Conservation (phyloP, 2,797 vertebrate species). For the Nyctibius grandis region DNA sequence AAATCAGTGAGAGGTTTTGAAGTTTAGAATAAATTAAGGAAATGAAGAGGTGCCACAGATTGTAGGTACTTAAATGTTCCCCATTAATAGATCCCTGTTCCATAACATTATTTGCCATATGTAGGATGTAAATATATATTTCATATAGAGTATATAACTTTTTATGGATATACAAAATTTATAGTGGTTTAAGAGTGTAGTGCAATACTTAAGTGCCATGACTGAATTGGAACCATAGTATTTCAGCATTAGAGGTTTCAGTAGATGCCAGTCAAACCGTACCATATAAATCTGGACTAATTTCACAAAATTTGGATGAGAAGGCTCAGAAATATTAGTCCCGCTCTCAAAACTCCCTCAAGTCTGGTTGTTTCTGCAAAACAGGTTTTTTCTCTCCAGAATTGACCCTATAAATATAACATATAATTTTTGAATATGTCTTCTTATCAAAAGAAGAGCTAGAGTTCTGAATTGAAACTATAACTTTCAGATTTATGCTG, state of each 20-base stretch:
- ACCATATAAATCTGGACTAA: neutral
- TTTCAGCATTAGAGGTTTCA: neutral
- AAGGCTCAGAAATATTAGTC: neutral
- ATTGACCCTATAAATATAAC: neutral
- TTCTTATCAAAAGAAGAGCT: neutral
- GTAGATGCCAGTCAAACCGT: neutral
- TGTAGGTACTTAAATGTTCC: neutral
- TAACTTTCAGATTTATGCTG: neutral
- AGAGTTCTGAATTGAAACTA: neutral
- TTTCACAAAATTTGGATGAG: neutral
- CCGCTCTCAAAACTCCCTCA: neutral
- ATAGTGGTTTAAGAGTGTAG: neutral
- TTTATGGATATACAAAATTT: neutral
- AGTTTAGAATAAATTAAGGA: neutral
- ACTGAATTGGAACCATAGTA: neutral
- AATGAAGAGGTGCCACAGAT: neutral
- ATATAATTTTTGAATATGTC: neutral
- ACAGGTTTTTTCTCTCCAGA: neutral
- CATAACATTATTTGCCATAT: neutral
- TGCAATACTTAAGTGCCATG: neutral
- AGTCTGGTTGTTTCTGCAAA: neutral
- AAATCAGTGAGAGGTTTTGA: neutral
- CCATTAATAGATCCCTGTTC: neutral
- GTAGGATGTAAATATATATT: neutral
- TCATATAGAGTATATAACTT: neutral